These are phyloP conservation scores for Takifugu ocellatus DNA, from an alignment of 2,797 vertebrate species.

Conservation along the genomic window DNA sequence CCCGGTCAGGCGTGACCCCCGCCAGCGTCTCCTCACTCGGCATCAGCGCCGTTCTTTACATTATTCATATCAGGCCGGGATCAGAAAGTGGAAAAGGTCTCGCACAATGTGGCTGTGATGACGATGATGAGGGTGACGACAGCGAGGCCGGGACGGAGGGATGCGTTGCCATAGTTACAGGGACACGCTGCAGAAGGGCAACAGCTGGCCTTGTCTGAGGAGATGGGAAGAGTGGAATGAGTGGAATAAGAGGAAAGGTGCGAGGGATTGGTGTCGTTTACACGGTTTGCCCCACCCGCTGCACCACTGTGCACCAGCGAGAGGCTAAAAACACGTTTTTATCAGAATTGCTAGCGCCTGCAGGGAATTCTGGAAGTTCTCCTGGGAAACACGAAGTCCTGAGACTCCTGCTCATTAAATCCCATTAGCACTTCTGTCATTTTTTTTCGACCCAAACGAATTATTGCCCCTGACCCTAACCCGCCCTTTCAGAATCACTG, in stretches of 20 bases:
- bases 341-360: no score
- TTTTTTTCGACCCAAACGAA: neutral
- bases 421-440: slow-evolving; percentile 42
- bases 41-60: slow-evolving; percentile 7
- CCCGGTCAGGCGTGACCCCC: slow-evolving; percentile 10
- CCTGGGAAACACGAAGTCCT: neutral
- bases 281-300: no score
- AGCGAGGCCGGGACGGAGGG: neutral
- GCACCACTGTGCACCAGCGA: no score
- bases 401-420: slow-evolving; percentile 31
- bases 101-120: neutral
- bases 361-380: no score
- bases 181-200: slow-evolving; percentile 3
- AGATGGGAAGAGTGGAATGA: slow-evolving; percentile 5
- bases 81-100: slow-evolving; percentile 10
- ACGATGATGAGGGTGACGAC: slow-evolving; percentile 12
- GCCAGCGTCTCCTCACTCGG: slow-evolving; percentile 4
- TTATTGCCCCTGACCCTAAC: slow-evolving; percentile 5
- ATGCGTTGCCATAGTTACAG: slow-evolving; percentile 40
- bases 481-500: slow-evolving; percentile 1
- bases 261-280: no score
- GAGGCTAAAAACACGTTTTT: no score
- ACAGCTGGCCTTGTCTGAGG: slow-evolving; percentile 41
- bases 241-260: no score
- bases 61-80: slow-evolving; percentile 25